phyloP scores from a whole-genome alignment of 2,888 invertebrate genomes.

The Ceramica pisi region DNA sequence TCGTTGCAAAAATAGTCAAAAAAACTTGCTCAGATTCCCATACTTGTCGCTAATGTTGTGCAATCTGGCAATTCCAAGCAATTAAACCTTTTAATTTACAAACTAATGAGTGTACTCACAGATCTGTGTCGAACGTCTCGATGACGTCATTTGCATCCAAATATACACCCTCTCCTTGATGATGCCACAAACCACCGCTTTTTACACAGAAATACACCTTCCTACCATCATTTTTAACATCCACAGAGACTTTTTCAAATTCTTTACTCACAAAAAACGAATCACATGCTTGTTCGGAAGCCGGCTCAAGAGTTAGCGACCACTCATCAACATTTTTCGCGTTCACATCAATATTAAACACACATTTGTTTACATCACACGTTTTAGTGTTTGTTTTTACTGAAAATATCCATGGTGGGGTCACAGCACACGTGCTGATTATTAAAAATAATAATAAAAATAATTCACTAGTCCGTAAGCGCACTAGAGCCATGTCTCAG shows the following conservation, averaged over 20 bases:
- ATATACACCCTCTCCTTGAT: slow-evolving; percentile 83
- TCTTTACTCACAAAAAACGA: slow-evolving; percentile 69
- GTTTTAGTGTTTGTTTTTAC: slow-evolving; percentile 76
- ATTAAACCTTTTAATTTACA: slow-evolving; percentile 48
- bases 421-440: slow-evolving; percentile 78
- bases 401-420: slow-evolving; percentile 87
- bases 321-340: slow-evolving; percentile 77
- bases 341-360: slow-evolving; percentile 79
- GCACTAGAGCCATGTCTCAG: slow-evolving; percentile 81
- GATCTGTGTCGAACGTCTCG: slow-evolving; percentile 64
- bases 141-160: slow-evolving; percentile 87
- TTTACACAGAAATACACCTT: slow-evolving; percentile 84
- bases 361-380: slow-evolving; percentile 80
- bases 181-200: slow-evolving; percentile 80
- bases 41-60: slow-evolving; percentile 15
- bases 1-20: background rate
- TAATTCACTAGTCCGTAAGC: slow-evolving; percentile 86
- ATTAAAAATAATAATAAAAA: slow-evolving; percentile 87
- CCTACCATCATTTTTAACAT: slow-evolving; percentile 71
- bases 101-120: slow-evolving; percentile 73
- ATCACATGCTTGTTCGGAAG: slow-evolving; percentile 69
- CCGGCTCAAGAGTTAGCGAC: slow-evolving; percentile 82
- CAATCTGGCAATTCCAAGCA: slow-evolving; percentile 16
- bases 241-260: slow-evolving; percentile 70
- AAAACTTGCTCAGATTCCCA: background rate